Evolutionary conservation across 2,113 vertebrate genomes (phyloP).

Genomic region (Paramisgurnus dabryanus): DNA sequence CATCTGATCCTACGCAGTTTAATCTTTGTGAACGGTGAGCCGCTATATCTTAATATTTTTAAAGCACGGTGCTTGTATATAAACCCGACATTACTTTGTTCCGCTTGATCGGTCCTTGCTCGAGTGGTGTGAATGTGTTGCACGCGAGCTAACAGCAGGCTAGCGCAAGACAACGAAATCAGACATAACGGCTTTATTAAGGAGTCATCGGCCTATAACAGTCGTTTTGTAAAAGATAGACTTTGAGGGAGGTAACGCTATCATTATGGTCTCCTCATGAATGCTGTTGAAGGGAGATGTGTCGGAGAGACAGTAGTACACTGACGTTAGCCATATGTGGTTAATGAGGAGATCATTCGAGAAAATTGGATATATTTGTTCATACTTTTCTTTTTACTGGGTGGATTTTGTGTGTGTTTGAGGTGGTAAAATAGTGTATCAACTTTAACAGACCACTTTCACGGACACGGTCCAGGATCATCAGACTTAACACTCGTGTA

Average conservation of each 20-base stretch:
- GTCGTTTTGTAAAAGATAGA: neutral
- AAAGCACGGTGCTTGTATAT: neutral
- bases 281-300: neutral
- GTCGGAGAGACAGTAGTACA: neutral
- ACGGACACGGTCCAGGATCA: neutral
- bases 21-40: conserved; percentile 16
- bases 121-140: neutral
- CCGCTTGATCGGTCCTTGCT: neutral
- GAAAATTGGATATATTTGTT: neutral
- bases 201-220: neutral
- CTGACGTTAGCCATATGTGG: neutral
- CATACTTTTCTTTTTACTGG: neutral
- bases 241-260: neutral
- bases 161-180: neutral
- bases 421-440: neutral
- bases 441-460: neutral
- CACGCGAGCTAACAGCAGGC: conserved; percentile 4
- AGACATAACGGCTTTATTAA: neutral
- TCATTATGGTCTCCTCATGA: neutral
- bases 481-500: too few species aligned
- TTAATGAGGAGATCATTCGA: neutral
- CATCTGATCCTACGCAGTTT: neutral
- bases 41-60: neutral
- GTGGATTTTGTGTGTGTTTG: neutral
- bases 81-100: neutral